phyloP scores from a whole-genome alignment of 2,797 vertebrate species.

The Lacerta agilis region DNA sequence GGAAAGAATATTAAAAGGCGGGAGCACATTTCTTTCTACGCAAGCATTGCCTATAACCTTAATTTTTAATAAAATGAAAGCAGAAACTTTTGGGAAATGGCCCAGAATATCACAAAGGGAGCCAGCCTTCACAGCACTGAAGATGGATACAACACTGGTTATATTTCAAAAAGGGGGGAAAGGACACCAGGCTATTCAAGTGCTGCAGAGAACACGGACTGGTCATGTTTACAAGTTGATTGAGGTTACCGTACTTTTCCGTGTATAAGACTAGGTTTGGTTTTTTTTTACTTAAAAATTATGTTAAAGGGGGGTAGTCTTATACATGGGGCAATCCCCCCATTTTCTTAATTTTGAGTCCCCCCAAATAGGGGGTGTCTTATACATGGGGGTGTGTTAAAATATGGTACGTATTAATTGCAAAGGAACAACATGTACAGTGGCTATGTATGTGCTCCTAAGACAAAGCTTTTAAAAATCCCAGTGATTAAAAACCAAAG shows the following conservation, averaged over 20 bases:
- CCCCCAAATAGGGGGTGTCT: too few relatives aligned
- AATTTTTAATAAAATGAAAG: neutral
- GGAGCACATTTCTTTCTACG: neutral
- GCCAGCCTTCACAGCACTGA: neutral
- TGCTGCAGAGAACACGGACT: neutral
- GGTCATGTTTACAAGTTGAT: neutral
- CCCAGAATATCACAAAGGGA: neutral
- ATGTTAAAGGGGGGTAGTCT: too few relatives aligned
- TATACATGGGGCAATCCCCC: too few relatives aligned
- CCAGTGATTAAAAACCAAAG: slow-evolving; percentile 11
- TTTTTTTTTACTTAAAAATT: too few relatives aligned
- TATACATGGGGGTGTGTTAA: too few relatives aligned
- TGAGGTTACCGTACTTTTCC: too few relatives aligned
- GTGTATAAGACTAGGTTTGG: too few relatives aligned
- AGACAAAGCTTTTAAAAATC: neutral
- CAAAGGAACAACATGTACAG: neutral
- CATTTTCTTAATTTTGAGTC: too few relatives aligned
- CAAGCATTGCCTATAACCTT: too few relatives aligned
- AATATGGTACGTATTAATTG: neutral
- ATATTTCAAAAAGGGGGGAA: neutral
- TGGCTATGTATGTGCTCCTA: neutral
- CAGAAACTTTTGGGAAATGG: neutral
- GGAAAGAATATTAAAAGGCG: neutral
- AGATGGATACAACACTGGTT: neutral
- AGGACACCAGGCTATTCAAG: neutral